A percentile compares a stretch with the other conserved stretches of the same genome.
phyloP scores from a whole-genome alignment of 2,797 vertebrate genomes.

The Novumbra hubbsi region DNA sequence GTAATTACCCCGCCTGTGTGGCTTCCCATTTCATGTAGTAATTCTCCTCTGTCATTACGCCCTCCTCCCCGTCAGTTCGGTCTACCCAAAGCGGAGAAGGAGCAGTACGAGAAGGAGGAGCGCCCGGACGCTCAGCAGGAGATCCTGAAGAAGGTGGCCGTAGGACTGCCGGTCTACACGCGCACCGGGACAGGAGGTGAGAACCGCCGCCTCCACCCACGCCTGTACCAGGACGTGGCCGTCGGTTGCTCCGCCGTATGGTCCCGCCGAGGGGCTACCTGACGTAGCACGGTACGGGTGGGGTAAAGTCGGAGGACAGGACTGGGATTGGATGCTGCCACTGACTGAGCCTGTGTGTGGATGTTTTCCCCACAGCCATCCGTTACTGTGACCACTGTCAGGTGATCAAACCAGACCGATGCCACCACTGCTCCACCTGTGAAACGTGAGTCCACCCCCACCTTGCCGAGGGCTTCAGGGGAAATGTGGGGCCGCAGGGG shows the following conservation, averaged over 20 bases:
- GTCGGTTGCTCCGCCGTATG: too few relatives aligned
- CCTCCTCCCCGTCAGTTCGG: conserved; percentile 57
- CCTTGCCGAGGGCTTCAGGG: background rate
- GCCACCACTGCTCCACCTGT: conserved; percentile 96
- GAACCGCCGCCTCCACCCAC: conserved; percentile 9
- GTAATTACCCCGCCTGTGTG: background rate
- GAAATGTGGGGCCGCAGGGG: background rate
- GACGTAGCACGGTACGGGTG: too few relatives aligned
- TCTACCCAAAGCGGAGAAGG: conserved; percentile 88
- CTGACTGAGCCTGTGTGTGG: conserved; percentile 1
- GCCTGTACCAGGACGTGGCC: background rate
- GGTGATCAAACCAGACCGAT: conserved; percentile 94
- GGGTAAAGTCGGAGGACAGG: background rate
- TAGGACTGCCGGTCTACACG: conserved; percentile 85
- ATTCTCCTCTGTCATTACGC: background rate
- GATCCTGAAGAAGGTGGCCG: conserved; percentile 85
- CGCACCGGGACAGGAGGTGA: conserved; percentile 85
- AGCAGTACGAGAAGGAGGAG: conserved; percentile 89
- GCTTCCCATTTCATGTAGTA: background rate
- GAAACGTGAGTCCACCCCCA: conserved; percentile 81
- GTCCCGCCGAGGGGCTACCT: too few relatives aligned
- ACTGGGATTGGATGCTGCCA: background rate
- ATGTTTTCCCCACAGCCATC: conserved; percentile 73
- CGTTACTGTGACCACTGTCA: conserved; percentile 94
- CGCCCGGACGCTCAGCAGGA: conserved; percentile 86